These are phyloP conservation scores for Blennius ocellaris DNA, from an alignment of 2,113 vertebrate species.

Conservation along the genomic window DNA sequence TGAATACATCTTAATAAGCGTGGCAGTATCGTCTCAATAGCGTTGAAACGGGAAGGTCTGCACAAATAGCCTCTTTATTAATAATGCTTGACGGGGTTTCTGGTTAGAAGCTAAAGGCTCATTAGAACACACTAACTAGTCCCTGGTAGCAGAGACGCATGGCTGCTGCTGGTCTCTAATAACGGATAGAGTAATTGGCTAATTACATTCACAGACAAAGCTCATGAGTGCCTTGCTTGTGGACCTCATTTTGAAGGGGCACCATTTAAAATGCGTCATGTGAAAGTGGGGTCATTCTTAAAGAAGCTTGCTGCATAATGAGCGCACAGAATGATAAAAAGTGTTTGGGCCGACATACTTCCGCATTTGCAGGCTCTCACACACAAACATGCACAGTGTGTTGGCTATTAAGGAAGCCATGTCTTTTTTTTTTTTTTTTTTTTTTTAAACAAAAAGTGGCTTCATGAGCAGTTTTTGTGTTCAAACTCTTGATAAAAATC, in stretches of 20 bases:
- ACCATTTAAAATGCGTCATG: conserved; percentile 51
- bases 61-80: conserved; percentile 78
- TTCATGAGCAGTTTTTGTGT: conserved; percentile 47
- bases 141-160: conserved; percentile 73
- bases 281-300: conserved; percentile 60
- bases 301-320: conserved; percentile 54
- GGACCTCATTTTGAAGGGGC: conserved; percentile 65
- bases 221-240: conserved; percentile 54
- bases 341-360: neutral
- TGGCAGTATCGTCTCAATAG: conserved; percentile 53
- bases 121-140: conserved; percentile 79
- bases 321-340: conserved; percentile 30
- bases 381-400: neutral
- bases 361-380: conserved; percentile 13
- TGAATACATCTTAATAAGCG: conserved; percentile 58
- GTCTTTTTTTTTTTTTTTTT: conserved; percentile 44
- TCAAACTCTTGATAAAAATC: conserved; percentile 1
- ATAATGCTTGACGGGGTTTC: conserved; percentile 76
- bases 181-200: conserved; percentile 77
- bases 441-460: conserved; percentile 36
- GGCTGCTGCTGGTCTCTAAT: conserved; percentile 72
- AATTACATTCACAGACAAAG: conserved; percentile 74
- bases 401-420: conserved; percentile 10
- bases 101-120: conserved; percentile 76
- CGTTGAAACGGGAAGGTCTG: conserved; percentile 65